phyloP scores from a whole-genome alignment of 2,888 invertebrate species.

The Stenurella melanura region DNA sequence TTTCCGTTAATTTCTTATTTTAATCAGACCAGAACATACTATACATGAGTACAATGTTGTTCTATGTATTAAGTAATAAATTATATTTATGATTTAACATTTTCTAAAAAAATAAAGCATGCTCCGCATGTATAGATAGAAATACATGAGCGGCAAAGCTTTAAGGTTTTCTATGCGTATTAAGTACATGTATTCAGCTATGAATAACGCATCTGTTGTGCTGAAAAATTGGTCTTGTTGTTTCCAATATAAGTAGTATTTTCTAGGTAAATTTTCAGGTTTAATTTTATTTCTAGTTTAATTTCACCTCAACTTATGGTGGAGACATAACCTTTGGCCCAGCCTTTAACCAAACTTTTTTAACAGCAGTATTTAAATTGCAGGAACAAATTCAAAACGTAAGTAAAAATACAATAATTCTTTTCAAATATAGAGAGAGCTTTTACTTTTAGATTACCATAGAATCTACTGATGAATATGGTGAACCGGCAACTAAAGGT shows the following conservation, averaged over 20 bases:
- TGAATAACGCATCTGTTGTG: neutral
- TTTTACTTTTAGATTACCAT: slow-evolving; percentile 72
- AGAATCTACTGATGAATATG: slow-evolving; percentile 63
- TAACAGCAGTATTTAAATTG: slow-evolving; percentile 82
- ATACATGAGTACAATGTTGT: too few relatives aligned
- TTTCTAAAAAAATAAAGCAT: too few relatives aligned
- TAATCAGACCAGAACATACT: too few relatives aligned
- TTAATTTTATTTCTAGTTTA: slow-evolving; percentile 61
- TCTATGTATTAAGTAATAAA: too few relatives aligned
- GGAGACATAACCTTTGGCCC: slow-evolving; percentile 81
- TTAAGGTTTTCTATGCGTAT: too few relatives aligned
- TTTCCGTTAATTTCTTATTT: too few relatives aligned
- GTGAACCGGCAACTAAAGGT: slow-evolving; percentile 72
- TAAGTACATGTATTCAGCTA: too few relatives aligned
- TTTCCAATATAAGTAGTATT: neutral
- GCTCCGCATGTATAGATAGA: too few relatives aligned
- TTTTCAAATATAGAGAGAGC: neutral
- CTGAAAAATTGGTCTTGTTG: neutral
- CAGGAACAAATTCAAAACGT: slow-evolving; percentile 81
- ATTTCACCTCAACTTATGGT: slow-evolving; percentile 59
- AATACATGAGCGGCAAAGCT: too few relatives aligned
- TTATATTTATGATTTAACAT: too few relatives aligned
- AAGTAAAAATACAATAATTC: slow-evolving; percentile 51
- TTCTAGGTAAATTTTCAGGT: neutral
- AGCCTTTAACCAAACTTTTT: slow-evolving; percentile 85